These are phyloP conservation scores for Neopipo cinnamomea DNA, from an alignment of 2,113 vertebrate genomes.

Conservation along the genomic window DNA sequence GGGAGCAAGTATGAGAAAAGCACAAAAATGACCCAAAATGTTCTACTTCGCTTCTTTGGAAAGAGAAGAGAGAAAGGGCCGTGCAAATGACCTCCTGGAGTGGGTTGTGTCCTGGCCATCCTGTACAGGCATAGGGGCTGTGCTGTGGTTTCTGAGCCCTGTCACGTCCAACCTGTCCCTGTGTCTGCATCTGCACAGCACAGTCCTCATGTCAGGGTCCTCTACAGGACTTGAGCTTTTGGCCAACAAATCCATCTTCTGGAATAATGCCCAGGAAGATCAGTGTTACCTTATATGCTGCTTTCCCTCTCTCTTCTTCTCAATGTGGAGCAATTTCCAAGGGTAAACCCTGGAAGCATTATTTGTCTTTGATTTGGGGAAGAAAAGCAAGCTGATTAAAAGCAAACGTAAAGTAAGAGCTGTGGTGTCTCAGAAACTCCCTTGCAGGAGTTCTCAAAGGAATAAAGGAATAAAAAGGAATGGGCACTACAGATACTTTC, in stretches of 20 bases:
- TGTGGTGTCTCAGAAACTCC: background rate
- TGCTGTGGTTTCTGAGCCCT: background rate
- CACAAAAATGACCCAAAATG: background rate
- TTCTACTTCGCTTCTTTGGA: background rate
- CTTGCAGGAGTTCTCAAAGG: conserved; percentile 41
- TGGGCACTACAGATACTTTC: background rate
- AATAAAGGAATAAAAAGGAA: background rate
- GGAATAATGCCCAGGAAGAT: background rate
- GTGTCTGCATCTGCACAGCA: background rate
- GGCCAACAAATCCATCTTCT: background rate
- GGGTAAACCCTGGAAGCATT: background rate
- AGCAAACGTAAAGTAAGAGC: conserved; percentile 20
- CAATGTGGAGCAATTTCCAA: background rate
- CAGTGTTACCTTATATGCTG: fast-evolving
- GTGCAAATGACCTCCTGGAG: background rate
- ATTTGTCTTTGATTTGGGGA: background rate
- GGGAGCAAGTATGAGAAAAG: background rate
- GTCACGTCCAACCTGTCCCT: background rate
- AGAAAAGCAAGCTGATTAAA: conserved; percentile 40
- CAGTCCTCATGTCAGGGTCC: background rate
- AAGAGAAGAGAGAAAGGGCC: background rate
- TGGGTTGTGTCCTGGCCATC: fast-evolving
- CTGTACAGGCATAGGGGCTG: fast-evolving
- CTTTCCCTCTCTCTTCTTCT: background rate
- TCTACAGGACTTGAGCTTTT: background rate